Base-by-base conservation (phyloP, 1,140 invertebrate species). In the Batillaria attramentaria region DNA sequence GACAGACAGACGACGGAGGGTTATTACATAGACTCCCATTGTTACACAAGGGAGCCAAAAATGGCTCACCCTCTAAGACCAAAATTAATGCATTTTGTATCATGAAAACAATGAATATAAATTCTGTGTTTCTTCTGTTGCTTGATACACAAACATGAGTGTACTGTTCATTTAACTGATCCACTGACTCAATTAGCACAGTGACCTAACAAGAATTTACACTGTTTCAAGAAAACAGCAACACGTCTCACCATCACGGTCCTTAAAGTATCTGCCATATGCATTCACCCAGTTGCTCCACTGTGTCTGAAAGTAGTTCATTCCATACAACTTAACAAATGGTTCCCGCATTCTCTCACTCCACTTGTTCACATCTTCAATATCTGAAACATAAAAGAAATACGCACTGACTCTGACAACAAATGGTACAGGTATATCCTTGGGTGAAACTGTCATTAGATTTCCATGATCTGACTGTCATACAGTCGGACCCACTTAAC, bases 211-310 rank as follows among this genome's bases (percentile, higher is more conserved):
- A 54, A 54, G 16, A 54, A 16, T n/a, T 54, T 54, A 54, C 50
- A 54, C n/a, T 16, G n/a, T 16, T 16, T 54, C 50, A 73, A 54
- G 18, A 81, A 78, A 6, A 62, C 41, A 39, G n/a, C n/a, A 50
- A 1, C n/a, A 43, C 13, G 2, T 69, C 69, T 78, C 72, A 88
- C 88, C 88, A 81, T 86, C 84, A 43, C 81, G 79, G 66, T 89
- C 78, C 20, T 31, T 82, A 28, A 69, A 84, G 43, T 87, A 88
- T 35, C 70, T 77, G 3, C 74, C 65, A 46, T 83, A 86, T 0
- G 93, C 92, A 81, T 96, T 94, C 8, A 94, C 92, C 96, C 95
- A 97, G 43, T 91, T 90, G 3, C 91, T 91, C 95, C 95, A 97
- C 24, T 93, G 93, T 74, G 92, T 90, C 41, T 92, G 89, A 77